Conservation (phyloP, 2,797 vertebrate species). For the Odontamblyopus lacepedii region DNA sequence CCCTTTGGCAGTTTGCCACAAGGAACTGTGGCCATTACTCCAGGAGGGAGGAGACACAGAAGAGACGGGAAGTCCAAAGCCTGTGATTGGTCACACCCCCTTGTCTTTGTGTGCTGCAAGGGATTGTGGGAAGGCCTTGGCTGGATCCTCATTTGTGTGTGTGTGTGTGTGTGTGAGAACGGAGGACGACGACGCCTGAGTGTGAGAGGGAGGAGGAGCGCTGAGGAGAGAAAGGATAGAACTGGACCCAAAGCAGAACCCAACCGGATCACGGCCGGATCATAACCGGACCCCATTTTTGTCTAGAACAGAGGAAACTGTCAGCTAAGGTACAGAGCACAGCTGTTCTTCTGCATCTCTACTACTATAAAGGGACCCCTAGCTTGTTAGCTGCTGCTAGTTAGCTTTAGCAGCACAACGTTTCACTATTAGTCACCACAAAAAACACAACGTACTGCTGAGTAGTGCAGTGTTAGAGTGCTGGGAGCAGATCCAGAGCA, state of each 20-base stretch:
- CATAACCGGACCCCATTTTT: constrained; percentile 31
- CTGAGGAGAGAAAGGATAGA: constrained; percentile 8
- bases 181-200: constrained; percentile 33
- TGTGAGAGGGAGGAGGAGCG: constrained; percentile 15
- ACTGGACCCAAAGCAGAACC: constrained; percentile 17
- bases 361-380: constrained; percentile 18
- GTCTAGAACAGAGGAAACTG: constrained; percentile 25
- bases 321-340: constrained; percentile 51
- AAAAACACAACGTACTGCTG: not conserved
- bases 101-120: constrained; percentile 90
- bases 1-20: constrained; percentile 81
- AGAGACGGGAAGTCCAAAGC: constrained; percentile 79
- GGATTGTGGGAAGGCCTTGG: constrained; percentile 90
- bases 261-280: constrained; percentile 4
- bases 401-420: constrained; percentile 50
- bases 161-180: constrained; percentile 30
- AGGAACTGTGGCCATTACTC: constrained; percentile 83
- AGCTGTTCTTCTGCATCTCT: constrained; percentile 1
- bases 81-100: constrained; percentile 96
- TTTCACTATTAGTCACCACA: constrained; percentile 17
- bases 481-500: constrained; percentile 2
- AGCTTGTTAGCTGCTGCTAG: constrained; percentile 44
- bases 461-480: not conserved
- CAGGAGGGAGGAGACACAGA: constrained; percentile 74
- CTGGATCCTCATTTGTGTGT: constrained; percentile 87